These are phyloP conservation scores for Macrocentrus cingulum DNA, from an alignment of 1,140 invertebrate species.

Conservation along the genomic window DNA sequence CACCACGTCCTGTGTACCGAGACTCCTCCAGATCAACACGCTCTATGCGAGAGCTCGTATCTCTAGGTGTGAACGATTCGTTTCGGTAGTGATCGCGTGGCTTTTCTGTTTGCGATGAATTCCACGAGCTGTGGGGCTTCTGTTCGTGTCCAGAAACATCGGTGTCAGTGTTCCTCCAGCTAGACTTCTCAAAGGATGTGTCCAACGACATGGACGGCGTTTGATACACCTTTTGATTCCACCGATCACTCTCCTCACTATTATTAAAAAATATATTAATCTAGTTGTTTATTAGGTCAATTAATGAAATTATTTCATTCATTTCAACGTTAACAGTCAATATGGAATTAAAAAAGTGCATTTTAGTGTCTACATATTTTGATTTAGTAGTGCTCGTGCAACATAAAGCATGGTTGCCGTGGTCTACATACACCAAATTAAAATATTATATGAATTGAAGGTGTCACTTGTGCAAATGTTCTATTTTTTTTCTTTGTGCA, in stretches of 20 bases:
- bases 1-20: constrained; percentile 21
- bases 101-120: constrained; percentile 12
- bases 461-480: background rate
- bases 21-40: constrained; percentile 31
- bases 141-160: too few relatives aligned
- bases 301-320: too few relatives aligned
- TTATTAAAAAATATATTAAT: constrained; percentile 10
- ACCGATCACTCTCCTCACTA: constrained; percentile 31
- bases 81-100: constrained; percentile 23
- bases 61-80: constrained; percentile 14
- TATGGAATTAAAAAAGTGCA: too few relatives aligned
- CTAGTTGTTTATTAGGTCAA: background rate
- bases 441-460: background rate
- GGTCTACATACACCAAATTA: background rate
- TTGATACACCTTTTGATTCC: too few relatives aligned
- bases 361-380: too few relatives aligned
- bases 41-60: constrained; percentile 15
- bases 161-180: constrained; percentile 33
- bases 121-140: constrained; percentile 22
- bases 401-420: background rate
- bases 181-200: too few relatives aligned
- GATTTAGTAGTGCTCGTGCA: background rate
- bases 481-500: background rate
- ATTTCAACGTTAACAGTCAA: too few relatives aligned
- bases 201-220: too few relatives aligned